These are phyloP conservation scores for Cavia aperea DNA, from an alignment of 2,113 vertebrate species.

Conservation along the genomic window DNA sequence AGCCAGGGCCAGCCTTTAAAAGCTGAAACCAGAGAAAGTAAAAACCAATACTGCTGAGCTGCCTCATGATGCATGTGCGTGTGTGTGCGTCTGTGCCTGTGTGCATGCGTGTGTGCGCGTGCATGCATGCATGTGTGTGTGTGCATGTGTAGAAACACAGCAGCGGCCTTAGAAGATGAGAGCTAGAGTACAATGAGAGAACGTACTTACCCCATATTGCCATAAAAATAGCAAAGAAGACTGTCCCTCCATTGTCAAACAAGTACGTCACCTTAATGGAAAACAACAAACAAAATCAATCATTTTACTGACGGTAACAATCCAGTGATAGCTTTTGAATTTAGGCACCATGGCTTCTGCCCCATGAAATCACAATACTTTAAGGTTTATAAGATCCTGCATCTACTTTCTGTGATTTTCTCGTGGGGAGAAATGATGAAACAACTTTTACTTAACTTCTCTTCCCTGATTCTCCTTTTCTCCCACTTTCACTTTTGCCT, in stretches of 20 bases:
- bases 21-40: not conserved
- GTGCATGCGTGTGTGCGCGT: no score
- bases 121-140: no score
- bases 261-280: conserved; percentile 81
- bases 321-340: not conserved
- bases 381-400: not conserved
- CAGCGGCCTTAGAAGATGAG: not conserved
- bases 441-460: not conserved
- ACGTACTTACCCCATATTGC: conserved; percentile 85
- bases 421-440: not conserved
- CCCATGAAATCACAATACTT: not conserved
- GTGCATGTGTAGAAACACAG: not conserved
- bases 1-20: not conserved
- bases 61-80: no score
- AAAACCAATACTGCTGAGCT: not conserved
- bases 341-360: not conserved
- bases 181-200: conserved; percentile 2
- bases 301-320: not conserved
- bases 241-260: conserved; percentile 85
- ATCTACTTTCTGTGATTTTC: not conserved
- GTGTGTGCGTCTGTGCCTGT: no score
- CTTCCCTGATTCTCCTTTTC: not conserved
- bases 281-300: conserved; percentile 50
- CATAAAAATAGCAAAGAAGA: conserved; percentile 88
- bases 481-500: not conserved